A percentile compares a stretch with the other conserved stretches of the same genome.
Conservation (phyloP, 1,140 invertebrate genomes). For the Chlorops oryzae region DNA sequence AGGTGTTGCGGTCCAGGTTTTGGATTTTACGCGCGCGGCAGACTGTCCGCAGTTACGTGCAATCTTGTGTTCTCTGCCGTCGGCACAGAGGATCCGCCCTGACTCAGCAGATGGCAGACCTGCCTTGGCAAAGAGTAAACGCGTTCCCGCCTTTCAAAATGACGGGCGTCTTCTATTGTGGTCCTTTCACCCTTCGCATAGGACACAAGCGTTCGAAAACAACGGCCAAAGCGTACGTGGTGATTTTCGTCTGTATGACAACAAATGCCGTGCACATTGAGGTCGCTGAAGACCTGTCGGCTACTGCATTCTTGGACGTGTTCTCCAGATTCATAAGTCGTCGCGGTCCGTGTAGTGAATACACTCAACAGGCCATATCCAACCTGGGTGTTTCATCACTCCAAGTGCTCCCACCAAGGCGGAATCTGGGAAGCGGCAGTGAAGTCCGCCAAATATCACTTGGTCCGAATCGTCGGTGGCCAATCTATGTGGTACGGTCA, state of each 20-base stretch:
- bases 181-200: no score
- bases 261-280: no score
- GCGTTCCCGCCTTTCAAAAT: conserved; percentile 22
- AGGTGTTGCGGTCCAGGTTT: no score
- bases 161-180: conserved; percentile 35
- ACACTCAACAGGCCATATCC: no score
- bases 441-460: conserved; percentile 8
- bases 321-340: conserved; percentile 13
- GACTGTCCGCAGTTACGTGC: no score
- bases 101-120: no score
- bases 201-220: conserved; percentile 10
- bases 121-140: no score
- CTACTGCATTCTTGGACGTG: conserved; percentile 26
- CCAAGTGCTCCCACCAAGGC: conserved; percentile 28
- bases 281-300: conserved; percentile 16
- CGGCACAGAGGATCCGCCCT: conserved; percentile 8
- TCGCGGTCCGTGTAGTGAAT: no score
- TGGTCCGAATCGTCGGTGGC: conserved; percentile 16
- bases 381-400: no score
- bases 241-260: conserved; percentile 20
- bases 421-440: no score
- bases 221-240: conserved; percentile 14
- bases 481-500: no score
- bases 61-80: conserved; percentile 17
- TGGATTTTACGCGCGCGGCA: no score